A percentile compares a stretch with the other conserved stretches of the same genome.
These are phyloP conservation scores for Panthera uncia DNA, from an alignment of 2,113 vertebrate species.

Conservation along the genomic window DNA sequence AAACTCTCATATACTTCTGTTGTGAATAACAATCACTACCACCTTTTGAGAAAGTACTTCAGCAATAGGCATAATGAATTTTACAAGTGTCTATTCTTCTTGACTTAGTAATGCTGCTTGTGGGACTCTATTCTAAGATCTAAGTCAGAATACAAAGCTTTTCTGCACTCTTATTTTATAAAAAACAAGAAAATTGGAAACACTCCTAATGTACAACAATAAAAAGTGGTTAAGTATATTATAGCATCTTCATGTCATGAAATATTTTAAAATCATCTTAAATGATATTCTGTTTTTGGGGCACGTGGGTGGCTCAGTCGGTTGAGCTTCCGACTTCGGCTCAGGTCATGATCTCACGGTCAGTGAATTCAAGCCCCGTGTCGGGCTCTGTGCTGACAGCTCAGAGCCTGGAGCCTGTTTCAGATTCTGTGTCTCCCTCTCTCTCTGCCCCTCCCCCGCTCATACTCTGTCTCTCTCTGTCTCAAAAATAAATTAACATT, in stretches of 20 bases:
- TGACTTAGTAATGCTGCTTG: background rate
- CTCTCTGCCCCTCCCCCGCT: too few relatives aligned
- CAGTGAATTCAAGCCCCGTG: too few relatives aligned
- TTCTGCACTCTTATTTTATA: background rate
- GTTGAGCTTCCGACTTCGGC: too few relatives aligned
- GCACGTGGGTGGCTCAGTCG: too few relatives aligned
- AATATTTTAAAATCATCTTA: conserved; percentile 42
- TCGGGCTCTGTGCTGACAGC: too few relatives aligned
- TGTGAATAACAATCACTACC: background rate
- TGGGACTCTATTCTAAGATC: background rate
- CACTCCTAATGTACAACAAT: background rate
- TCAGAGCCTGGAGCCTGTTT: too few relatives aligned
- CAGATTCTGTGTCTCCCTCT: too few relatives aligned
- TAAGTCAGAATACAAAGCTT: background rate
- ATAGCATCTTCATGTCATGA: background rate
- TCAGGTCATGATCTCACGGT: too few relatives aligned
- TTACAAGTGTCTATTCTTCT: conserved; percentile 1
- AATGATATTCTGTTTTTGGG: background rate
- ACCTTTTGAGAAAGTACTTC: conserved; percentile 7
- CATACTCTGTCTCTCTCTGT: too few relatives aligned
- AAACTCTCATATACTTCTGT: background rate
- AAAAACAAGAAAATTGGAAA: conserved; percentile 40
- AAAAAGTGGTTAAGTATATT: background rate
- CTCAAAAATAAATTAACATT: too few relatives aligned
- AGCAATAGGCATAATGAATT: background rate